A percentile compares a stretch with the other conserved stretches of the same genome.
Conservation (phyloP, 2,888 invertebrate species). For the Drosophila macrospina region DNA sequence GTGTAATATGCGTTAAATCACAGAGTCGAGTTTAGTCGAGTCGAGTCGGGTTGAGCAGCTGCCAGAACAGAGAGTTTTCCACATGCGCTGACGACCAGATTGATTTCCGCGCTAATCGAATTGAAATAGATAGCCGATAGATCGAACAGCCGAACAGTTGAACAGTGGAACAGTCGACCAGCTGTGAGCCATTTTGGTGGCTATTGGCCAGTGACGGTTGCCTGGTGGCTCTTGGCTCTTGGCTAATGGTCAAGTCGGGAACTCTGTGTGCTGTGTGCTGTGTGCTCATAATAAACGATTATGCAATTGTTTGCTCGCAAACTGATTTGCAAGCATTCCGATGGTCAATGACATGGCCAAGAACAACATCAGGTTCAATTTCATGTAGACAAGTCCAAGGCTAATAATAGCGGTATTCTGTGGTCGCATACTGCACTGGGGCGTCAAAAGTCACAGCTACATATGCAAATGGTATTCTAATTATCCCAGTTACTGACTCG, state of each 20-base stretch:
- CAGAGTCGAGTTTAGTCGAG: constrained; percentile 45
- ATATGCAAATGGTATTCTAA: constrained; percentile 61
- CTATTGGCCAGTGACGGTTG: background rate
- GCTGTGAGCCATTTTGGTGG: constrained; percentile 54
- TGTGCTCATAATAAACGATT: constrained; percentile 67
- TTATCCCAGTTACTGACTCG: constrained; percentile 53
- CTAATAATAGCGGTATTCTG: constrained; percentile 51
- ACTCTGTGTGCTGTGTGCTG: constrained; percentile 10
- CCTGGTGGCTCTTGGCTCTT: background rate
- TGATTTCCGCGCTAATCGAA: constrained; percentile 79
- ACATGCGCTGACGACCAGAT: constrained; percentile 62
- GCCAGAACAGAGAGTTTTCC: constrained; percentile 38
- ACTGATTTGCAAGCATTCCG: constrained; percentile 73
- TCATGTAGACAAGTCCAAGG: constrained; percentile 30
- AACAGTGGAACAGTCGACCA: constrained; percentile 11
- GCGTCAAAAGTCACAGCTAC: constrained; percentile 68
- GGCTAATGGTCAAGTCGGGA: constrained; percentile 8
- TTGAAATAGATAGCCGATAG: constrained; percentile 61
- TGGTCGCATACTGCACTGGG: constrained; percentile 52
- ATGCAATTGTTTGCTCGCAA: constrained; percentile 70
- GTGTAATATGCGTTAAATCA: constrained; percentile 76
- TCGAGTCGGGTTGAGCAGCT: constrained; percentile 15
- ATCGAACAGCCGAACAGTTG: constrained; percentile 17
- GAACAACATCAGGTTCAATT: constrained; percentile 37
- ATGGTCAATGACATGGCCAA: constrained; percentile 69